These are phyloP conservation scores for Myrmecobius fasciatus DNA, from an alignment of 2,113 vertebrate species.

Conservation along the genomic window DNA sequence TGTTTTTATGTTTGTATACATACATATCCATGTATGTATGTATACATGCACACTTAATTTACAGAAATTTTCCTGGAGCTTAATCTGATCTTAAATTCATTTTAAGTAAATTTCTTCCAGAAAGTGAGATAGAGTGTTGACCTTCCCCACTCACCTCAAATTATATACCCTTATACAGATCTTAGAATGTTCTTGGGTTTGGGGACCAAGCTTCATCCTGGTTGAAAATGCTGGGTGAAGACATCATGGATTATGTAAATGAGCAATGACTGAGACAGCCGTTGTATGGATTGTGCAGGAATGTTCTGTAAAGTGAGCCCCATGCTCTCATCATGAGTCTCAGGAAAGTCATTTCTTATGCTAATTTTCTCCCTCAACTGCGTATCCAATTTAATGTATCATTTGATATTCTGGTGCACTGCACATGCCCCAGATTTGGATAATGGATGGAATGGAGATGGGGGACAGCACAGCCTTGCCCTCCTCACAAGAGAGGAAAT, in stretches of 20 bases:
- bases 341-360: conserved; percentile 75
- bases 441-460: conserved; percentile 49
- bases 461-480: background rate
- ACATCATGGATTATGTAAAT: conserved; percentile 61
- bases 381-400: conserved; percentile 74
- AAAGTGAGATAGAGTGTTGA: background rate
- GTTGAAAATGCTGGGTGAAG: conserved; percentile 69
- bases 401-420: conserved; percentile 73
- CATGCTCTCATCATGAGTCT: conserved; percentile 72
- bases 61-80: background rate
- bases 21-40: no score
- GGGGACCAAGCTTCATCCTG: conserved; percentile 51
- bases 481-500: conserved; percentile 9
- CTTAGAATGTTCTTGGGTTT: background rate
- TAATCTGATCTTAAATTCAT: background rate
- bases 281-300: conserved; percentile 75
- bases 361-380: conserved; percentile 78
- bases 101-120: background rate
- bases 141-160: background rate
- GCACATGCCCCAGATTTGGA: conserved; percentile 65
- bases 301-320: conserved; percentile 67
- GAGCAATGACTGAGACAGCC: conserved; percentile 66
- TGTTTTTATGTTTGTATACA: no score
- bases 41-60: background rate
- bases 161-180: background rate